These are phyloP conservation scores for Yasuhikotakia modesta DNA, from an alignment of 2,797 vertebrate genomes.

Conservation along the genomic window DNA sequence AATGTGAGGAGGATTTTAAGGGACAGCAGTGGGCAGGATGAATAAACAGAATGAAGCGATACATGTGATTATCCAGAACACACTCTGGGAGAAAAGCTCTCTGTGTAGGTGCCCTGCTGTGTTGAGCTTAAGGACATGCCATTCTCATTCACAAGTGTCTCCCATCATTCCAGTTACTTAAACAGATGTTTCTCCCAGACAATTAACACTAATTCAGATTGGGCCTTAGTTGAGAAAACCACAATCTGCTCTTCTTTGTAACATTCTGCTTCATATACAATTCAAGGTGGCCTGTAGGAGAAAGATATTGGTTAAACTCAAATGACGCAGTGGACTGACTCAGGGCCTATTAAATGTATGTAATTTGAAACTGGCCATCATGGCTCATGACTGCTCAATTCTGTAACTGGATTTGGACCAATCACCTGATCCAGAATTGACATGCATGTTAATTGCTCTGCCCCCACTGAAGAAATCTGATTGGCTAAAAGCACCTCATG, in stretches of 20 bases:
- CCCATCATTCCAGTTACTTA: constrained; percentile 42
- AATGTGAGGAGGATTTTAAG: constrained; percentile 5
- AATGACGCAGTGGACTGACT: background rate
- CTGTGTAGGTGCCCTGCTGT: constrained; percentile 6
- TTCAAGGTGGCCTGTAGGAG: background rate
- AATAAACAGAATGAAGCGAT: constrained; percentile 15
- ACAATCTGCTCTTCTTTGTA: background rate
- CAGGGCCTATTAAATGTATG: background rate
- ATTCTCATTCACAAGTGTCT: constrained; percentile 44
- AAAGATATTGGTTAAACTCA: background rate
- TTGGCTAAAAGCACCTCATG: no score
- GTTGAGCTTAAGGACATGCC: constrained; percentile 41
- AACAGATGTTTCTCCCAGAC: constrained; percentile 33
- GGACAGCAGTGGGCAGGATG: background rate
- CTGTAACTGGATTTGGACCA: background rate
- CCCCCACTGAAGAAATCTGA: no score
- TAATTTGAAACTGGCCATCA: background rate
- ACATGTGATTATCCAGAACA: constrained; percentile 16
- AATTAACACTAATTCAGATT: constrained; percentile 48
- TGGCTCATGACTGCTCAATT: background rate
- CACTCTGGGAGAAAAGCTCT: constrained; percentile 28
- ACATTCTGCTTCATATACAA: background rate
- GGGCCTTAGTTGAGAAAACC: constrained; percentile 5
- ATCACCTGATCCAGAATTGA: no score
- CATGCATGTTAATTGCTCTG: no score